A percentile compares a stretch with the other conserved stretches of the same genome.
Evolutionary conservation across 2,113 vertebrate genomes (phyloP).

Genomic region (Pteruthius melanotis): DNA sequence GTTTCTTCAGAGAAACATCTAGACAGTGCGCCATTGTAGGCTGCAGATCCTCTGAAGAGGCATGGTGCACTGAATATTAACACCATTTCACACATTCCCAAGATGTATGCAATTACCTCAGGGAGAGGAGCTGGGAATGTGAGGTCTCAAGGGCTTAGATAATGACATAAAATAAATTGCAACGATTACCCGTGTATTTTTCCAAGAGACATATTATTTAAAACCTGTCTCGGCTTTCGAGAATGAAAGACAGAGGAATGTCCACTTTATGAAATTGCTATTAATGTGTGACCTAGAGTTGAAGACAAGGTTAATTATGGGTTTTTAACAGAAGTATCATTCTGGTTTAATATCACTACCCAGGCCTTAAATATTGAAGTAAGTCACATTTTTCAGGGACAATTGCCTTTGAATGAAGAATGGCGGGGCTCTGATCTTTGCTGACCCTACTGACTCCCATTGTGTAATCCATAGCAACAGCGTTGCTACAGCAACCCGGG

Average conservation of each 20-base stretch:
- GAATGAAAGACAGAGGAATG: slow-evolving; percentile 79
- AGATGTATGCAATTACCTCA: slow-evolving; percentile 75
- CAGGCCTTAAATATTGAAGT: slow-evolving; percentile 81
- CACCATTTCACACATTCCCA: slow-evolving; percentile 72
- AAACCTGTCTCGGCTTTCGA: slow-evolving; percentile 72
- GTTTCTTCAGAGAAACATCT: slow-evolving; percentile 8
- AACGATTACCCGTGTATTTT: slow-evolving; percentile 82
- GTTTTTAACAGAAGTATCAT: slow-evolving; percentile 82
- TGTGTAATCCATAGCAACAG: slow-evolving; percentile 78
- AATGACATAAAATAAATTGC: slow-evolving; percentile 90
- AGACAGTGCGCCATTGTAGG: slow-evolving; percentile 43
- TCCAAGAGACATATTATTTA: slow-evolving; percentile 79
- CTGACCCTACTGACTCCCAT: slow-evolving; percentile 76
- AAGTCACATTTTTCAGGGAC: slow-evolving; percentile 82
- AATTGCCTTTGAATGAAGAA: slow-evolving; percentile 91
- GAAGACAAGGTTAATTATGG: slow-evolving; percentile 84
- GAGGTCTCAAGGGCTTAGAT: slow-evolving; percentile 77
- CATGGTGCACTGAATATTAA: slow-evolving; percentile 69
- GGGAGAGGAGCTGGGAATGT: slow-evolving; percentile 69
- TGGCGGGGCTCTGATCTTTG: slow-evolving; percentile 87
- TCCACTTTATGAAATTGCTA: slow-evolving; percentile 84
- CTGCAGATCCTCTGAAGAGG: slow-evolving; percentile 52
- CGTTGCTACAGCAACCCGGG: slow-evolving; percentile 80
- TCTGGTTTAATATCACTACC: slow-evolving; percentile 79
- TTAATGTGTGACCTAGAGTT: slow-evolving; percentile 76